Evolutionary conservation across 2,888 invertebrate species (phyloP).

Genomic region (Drosophila anomelani): DNA sequence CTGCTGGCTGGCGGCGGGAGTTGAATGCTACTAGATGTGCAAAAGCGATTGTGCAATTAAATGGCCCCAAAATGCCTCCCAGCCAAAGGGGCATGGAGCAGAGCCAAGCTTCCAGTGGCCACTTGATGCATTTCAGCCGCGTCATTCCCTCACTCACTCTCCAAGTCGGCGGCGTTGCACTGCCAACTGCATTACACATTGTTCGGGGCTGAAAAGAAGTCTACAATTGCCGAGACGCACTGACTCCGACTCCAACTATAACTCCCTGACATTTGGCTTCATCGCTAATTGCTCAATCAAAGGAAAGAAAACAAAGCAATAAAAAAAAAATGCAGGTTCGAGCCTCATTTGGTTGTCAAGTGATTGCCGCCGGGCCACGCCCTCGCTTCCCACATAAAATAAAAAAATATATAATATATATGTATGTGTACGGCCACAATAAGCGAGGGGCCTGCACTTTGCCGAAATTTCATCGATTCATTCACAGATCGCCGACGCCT

Average conservation of each 20-base stretch:
- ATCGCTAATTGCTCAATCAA: conserved; percentile 59
- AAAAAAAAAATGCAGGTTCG: conserved; percentile 18
- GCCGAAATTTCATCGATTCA: conserved; percentile 33
- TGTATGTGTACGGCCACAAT: neutral
- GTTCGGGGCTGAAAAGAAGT: conserved; percentile 28
- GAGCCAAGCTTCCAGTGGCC: conserved; percentile 58
- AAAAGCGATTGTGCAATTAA: conserved; percentile 72
- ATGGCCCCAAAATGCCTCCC: conserved; percentile 59
- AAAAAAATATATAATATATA: neutral
- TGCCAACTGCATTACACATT: conserved; percentile 33
- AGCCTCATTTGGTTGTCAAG: conserved; percentile 24
- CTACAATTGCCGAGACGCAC: conserved; percentile 41
- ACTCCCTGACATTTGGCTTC: conserved; percentile 55
- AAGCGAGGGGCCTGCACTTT: conserved; percentile 25
- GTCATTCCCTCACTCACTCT: conserved; percentile 56
- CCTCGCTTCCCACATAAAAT: conserved; percentile 12
- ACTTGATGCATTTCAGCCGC: conserved; percentile 68
- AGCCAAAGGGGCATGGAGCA: conserved; percentile 32
- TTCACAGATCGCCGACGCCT: conserved; percentile 56
- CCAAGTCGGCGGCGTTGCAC: conserved; percentile 39
- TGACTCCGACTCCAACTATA: conserved; percentile 13
- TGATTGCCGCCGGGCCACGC: conserved; percentile 22
- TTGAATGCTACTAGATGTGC: conserved; percentile 48
- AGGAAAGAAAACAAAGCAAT: conserved; percentile 23
- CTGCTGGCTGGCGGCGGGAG: conserved; percentile 38